Conservation (phyloP, 2,113 vertebrate genomes). For the Poecilia latipinna region DNA sequence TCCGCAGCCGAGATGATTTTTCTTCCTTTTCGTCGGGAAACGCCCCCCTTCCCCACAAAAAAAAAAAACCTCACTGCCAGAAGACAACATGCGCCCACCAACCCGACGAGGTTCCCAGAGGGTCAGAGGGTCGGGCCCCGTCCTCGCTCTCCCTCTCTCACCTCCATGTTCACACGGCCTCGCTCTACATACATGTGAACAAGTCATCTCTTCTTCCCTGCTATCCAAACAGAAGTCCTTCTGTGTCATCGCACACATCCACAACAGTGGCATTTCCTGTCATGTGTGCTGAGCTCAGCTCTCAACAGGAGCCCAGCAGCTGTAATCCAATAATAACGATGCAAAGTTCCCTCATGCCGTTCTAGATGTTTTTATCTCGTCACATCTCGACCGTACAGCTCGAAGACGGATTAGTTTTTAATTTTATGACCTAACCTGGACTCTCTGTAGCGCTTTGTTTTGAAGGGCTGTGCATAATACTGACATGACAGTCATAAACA, state of each 20-base stretch:
- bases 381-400: background rate
- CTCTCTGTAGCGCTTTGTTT: too few relatives aligned
- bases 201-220: background rate
- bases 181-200: constrained; percentile 35
- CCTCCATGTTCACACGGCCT: constrained; percentile 59
- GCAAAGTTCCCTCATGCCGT: background rate
- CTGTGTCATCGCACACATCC: constrained; percentile 38
- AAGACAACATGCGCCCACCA: constrained; percentile 46
- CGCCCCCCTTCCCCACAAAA: constrained; percentile 17
- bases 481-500: too few relatives aligned
- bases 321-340: constrained; percentile 16
- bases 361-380: background rate
- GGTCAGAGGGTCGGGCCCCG: constrained; percentile 45
- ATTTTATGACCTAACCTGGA: constrained; percentile 7
- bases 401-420: constrained; percentile 42
- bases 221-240: constrained; percentile 45
- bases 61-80: constrained; percentile 11
- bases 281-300: constrained; percentile 23
- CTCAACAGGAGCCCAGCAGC: background rate
- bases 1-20: constrained; percentile 39
- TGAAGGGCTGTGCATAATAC: too few relatives aligned
- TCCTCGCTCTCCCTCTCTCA: constrained; percentile 27
- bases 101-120: constrained; percentile 56
- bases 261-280: constrained; percentile 48
- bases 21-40: constrained; percentile 1